A percentile compares a stretch with the other conserved stretches of the same genome.
Conservation (phyloP, 1,140 invertebrate species). For the Rhopalosiphum padi region DNA sequence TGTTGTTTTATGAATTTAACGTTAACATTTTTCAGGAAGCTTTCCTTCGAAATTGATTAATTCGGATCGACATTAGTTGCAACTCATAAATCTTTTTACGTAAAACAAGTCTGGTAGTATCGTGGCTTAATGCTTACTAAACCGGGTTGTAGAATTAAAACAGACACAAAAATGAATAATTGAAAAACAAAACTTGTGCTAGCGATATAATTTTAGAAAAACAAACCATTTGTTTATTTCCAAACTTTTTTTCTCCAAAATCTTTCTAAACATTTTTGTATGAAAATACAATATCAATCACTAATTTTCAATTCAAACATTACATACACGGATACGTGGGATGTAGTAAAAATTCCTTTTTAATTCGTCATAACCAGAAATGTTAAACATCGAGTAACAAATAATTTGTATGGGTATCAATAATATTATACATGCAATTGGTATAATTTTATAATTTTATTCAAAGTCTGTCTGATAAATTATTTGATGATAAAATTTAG, state of each 20-base stretch:
- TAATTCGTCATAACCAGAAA: background rate
- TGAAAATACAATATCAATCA: background rate
- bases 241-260: background rate
- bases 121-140: background rate
- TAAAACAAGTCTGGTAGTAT: conserved; percentile 30
- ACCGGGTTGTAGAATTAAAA: background rate
- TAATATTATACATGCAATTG: background rate
- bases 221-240: background rate
- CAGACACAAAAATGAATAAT: conserved; percentile 17
- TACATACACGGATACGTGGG: background rate
- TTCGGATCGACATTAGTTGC: background rate
- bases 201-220: background rate
- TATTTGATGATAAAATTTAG: background rate
- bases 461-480: background rate
- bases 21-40: background rate
- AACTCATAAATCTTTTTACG: background rate
- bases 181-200: conserved; percentile 3
- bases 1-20: background rate
- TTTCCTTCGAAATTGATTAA: background rate
- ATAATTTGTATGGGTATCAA: background rate
- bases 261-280: background rate
- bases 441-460: background rate
- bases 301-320: background rate
- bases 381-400: background rate
- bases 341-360: conserved; percentile 1